Conservation (phyloP, 2,888 invertebrate species). For the Exephanes ischioxanthus region DNA sequence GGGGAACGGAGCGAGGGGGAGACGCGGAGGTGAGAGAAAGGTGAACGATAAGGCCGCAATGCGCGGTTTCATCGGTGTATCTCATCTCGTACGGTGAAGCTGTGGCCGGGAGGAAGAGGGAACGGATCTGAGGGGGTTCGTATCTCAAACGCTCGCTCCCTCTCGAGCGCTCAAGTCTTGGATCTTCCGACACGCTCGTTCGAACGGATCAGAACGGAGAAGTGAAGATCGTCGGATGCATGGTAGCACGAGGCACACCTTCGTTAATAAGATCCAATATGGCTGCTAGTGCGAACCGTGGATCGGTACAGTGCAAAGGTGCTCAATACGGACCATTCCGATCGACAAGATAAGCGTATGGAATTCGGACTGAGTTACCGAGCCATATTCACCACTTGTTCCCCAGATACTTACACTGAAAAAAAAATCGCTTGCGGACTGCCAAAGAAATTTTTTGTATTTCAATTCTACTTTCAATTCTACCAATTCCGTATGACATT, state of each 20-base stretch:
- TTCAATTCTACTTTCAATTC: too few species aligned
- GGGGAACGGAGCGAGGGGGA: background rate
- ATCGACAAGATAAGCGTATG: too few species aligned
- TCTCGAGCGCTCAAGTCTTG: conserved; percentile 4
- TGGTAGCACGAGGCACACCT: conserved; percentile 45
- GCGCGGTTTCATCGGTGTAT: conserved; percentile 51
- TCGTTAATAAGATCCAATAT: conserved; percentile 15
- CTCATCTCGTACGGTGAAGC: conserved; percentile 37
- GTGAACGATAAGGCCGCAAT: conserved; percentile 29
- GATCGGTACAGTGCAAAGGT: too few species aligned
- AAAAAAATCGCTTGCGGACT: too few species aligned
- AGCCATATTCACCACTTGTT: too few species aligned
- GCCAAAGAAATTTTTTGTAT: too few species aligned
- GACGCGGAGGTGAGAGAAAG: background rate
- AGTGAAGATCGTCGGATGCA: conserved; percentile 17
- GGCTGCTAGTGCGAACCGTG: too few species aligned
- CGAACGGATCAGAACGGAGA: conserved; percentile 32
- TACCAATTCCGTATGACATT: too few species aligned
- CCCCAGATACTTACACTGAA: too few species aligned
- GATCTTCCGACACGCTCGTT: conserved; percentile 24
- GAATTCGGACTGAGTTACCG: too few species aligned
- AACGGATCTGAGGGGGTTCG: conserved; percentile 29
- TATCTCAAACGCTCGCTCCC: conserved; percentile 40
- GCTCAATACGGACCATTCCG: too few species aligned
- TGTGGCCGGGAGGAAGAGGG: conserved; percentile 3